Evolutionary conservation across 2,888 invertebrate genomes (phyloP).

Genomic region (Stenolophus ochropezus): DNA sequence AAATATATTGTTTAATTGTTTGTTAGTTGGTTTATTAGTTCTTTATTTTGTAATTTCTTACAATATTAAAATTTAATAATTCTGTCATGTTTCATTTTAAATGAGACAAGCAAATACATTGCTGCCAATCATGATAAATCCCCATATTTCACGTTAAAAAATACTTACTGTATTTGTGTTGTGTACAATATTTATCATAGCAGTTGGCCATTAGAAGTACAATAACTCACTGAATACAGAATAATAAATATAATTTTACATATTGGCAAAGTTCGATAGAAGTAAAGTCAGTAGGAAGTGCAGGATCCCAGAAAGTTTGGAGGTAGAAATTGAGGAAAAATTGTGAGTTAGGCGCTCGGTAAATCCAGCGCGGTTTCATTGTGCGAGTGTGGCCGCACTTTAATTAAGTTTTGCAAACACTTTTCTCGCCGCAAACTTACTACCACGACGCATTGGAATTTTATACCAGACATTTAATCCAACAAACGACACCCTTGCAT

Average conservation of each 20-base stretch:
- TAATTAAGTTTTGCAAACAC: constrained; percentile 49
- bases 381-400: constrained; percentile 34
- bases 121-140: too few relatives aligned
- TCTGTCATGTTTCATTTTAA: too few relatives aligned
- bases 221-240: not conserved
- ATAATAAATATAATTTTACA: not conserved
- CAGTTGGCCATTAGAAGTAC: too few relatives aligned
- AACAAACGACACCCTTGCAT: constrained; percentile 14
- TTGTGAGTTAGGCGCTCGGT: constrained; percentile 16
- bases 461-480: constrained; percentile 29
- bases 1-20: too few relatives aligned
- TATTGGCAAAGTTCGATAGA: not conserved
- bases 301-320: not conserved
- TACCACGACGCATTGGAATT: constrained; percentile 24
- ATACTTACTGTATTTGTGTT: too few relatives aligned
- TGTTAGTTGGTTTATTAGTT: too few relatives aligned
- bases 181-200: too few relatives aligned
- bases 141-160: too few relatives aligned
- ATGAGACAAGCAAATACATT: too few relatives aligned
- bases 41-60: too few relatives aligned
- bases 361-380: constrained; percentile 27
- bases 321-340: constrained; percentile 30
- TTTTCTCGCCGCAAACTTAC: constrained; percentile 38
- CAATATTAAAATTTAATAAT: too few relatives aligned
- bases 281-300: not conserved